Evolutionary conservation across 2,888 invertebrate species (phyloP).

Genomic region (Hypolimnas misippus): DNA sequence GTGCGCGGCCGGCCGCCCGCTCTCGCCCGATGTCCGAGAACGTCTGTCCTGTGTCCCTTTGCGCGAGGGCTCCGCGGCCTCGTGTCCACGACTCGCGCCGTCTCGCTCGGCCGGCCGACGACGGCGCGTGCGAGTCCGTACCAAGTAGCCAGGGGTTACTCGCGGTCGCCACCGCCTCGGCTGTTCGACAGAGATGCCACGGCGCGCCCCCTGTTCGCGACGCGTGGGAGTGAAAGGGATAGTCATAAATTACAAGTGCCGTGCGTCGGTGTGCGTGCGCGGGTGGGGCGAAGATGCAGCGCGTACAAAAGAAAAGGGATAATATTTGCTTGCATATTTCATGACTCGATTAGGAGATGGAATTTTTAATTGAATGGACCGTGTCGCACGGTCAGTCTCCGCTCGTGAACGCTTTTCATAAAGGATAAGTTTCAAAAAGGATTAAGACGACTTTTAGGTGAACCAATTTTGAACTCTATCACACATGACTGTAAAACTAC

Average conservation of each 20-base stretch:
- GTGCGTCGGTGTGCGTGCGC: slow-evolving; percentile 83
- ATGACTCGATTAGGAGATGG: slow-evolving; percentile 84
- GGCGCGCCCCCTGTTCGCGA: slow-evolving; percentile 53
- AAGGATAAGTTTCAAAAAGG: slow-evolving; percentile 29
- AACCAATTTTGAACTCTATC: slow-evolving; percentile 29
- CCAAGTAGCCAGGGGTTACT: slow-evolving; percentile 84
- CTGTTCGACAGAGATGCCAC: slow-evolving; percentile 71
- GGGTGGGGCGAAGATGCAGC: slow-evolving; percentile 84
- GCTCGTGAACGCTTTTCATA: slow-evolving; percentile 40
- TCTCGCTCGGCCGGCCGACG: slow-evolving; percentile 81
- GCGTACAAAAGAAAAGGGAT: slow-evolving; percentile 84
- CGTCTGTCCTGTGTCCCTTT: slow-evolving; percentile 85
- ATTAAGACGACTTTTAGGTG: slow-evolving; percentile 25
- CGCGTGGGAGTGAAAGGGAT: slow-evolving; percentile 64
- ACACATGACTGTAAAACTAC: slow-evolving; percentile 16
- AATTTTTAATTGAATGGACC: slow-evolving; percentile 83
- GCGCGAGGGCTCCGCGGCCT: slow-evolving; percentile 81
- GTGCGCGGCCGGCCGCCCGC: slow-evolving; percentile 82
- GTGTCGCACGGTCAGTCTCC: slow-evolving; percentile 70
- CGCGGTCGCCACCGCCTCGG: slow-evolving; percentile 81
- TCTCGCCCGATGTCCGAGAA: slow-evolving; percentile 84
- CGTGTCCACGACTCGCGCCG: slow-evolving; percentile 77
- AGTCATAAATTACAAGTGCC: slow-evolving; percentile 72
- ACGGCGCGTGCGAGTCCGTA: slow-evolving; percentile 81
- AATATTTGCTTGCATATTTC: slow-evolving; percentile 84